phyloP scores from a whole-genome alignment of 2,888 invertebrate species.

The Amphipyra berbera region DNA sequence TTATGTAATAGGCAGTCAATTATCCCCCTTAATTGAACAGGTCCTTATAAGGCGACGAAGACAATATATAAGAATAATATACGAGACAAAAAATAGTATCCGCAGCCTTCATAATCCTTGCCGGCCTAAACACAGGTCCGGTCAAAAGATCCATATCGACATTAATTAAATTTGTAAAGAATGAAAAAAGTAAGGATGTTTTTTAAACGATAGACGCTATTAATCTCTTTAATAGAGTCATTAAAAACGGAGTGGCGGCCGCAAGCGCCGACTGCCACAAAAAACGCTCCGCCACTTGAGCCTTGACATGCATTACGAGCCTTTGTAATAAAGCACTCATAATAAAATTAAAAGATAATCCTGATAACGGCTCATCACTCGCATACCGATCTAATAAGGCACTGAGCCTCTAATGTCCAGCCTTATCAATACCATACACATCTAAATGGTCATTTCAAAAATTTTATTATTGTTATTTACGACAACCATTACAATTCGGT shows the following conservation, averaged over 20 bases:
- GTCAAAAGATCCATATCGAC: conserved; percentile 76
- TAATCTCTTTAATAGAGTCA: conserved; percentile 89
- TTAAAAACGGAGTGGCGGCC: conserved; percentile 82
- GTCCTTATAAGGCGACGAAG: conserved; percentile 7
- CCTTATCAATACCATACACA: conserved; percentile 71
- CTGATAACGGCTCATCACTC: conserved; percentile 60
- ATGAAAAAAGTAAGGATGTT: conserved; percentile 79
- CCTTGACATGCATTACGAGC: conserved; percentile 60
- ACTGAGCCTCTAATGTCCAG: conserved; percentile 50
- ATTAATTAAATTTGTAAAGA: conserved; percentile 87
- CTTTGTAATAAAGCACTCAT: conserved; percentile 74
- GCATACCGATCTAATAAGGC: conserved; percentile 68
- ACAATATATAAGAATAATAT: conserved; percentile 4
- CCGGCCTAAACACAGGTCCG: conserved; percentile 54
- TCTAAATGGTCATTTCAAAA: conserved; percentile 76
- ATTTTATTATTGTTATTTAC: conserved; percentile 75
- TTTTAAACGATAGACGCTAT: conserved; percentile 82
- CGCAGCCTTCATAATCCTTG: conserved; percentile 23
- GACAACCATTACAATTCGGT: conserved; percentile 63
- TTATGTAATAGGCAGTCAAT: conserved; percentile 1
- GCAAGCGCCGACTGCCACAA: conserved; percentile 69
- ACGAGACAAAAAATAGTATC: conserved; percentile 20
- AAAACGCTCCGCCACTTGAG: conserved; percentile 63
- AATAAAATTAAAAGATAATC: conserved; percentile 74
- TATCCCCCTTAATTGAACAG: conserved; percentile 8